Base-by-base conservation (phyloP, 2,797 vertebrate species). In the Novumbra hubbsi region DNA sequence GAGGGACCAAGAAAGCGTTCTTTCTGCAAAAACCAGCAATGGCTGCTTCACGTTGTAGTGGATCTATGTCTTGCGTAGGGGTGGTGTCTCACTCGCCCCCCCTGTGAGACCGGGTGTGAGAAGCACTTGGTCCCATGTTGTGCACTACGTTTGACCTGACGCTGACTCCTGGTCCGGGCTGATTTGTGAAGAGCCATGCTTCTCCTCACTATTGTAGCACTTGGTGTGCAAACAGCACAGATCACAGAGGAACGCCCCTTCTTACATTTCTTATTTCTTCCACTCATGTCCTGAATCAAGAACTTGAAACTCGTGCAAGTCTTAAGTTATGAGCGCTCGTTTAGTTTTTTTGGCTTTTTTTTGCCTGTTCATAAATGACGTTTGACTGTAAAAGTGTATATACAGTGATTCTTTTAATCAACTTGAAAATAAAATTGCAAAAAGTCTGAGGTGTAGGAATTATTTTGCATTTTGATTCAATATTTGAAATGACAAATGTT, bases 31-130 rank as follows among this genome's bases (percentile, higher is more conserved):
- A 81, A 75, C 76, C 68, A 82, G 76, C 82, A 84, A 88, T 90
- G 90, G 90, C 90, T 93, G 87, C 93, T 95, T 95, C 93, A 94
- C 92, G 93, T 94, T 94, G 93, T 94, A 94, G 94, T 94, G 91
- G 93, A 91, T 85, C 72, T 21, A 14, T 21, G 77, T 72, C 80
- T 90, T 83, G 82, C 83, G 84, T 87, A 84, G 85, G 80, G 85
- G 83, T 85, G 84, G 79, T 24, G 1, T 9, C 24, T 70, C 83
- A 82, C 78, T 86, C 80, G 88, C 92, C 89, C 87, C 90, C 89
- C 85, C 89, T 85, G 81, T 87, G 90, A 92, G 90, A 92, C 85
- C 78, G n/a, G 21, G 9, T 21, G 3, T 21, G 21, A 24, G 9
- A 4, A 21, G 55, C 55, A 57, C 21, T 3, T 12, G n/a, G 21